A percentile compares a stretch with the other conserved stretches of the same genome.
These are phyloP conservation scores for Macrostomum lignano DNA, from an alignment of 1,140 invertebrate genomes.

Conservation along the genomic window DNA sequence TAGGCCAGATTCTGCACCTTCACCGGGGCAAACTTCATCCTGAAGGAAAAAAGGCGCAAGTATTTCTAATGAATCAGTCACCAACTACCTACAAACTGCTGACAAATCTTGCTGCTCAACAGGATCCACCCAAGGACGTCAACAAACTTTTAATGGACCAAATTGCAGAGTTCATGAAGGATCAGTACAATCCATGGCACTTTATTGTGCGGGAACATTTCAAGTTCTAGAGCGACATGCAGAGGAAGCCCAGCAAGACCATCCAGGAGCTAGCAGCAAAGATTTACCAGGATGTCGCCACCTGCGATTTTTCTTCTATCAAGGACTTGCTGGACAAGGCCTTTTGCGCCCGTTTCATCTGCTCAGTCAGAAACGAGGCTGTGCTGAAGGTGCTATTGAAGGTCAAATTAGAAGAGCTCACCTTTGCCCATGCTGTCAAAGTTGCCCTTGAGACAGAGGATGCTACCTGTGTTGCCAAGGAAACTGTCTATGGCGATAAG, in stretches of 20 bases:
- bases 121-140: too few species aligned
- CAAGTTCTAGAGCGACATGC: constrained; percentile 5
- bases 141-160: constrained; percentile 1
- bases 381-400: constrained; percentile 8
- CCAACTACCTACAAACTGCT: too few species aligned
- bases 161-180: constrained; percentile 2
- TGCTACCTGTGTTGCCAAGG: constrained; percentile 4
- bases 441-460: constrained; percentile 8
- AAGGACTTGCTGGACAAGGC: constrained; percentile 8
- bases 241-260: constrained; percentile 6
- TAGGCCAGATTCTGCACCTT: too few species aligned
- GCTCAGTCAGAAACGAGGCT: constrained; percentile 8
- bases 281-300: constrained; percentile 4
- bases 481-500: constrained; percentile 1
- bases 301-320: constrained; percentile 8
- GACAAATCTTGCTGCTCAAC: too few species aligned
- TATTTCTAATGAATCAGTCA: too few species aligned
- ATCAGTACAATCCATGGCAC: constrained; percentile 1
- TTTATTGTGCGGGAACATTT: constrained; percentile 7
- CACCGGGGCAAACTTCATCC: too few species aligned
- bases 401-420: constrained; percentile 7
- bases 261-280: constrained; percentile 1
- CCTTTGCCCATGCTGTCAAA: constrained; percentile 7
- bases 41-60: too few species aligned
- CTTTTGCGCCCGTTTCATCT: constrained; percentile 8